These are phyloP conservation scores for Channa striata DNA, from an alignment of 2,797 vertebrate genomes.

Conservation along the genomic window DNA sequence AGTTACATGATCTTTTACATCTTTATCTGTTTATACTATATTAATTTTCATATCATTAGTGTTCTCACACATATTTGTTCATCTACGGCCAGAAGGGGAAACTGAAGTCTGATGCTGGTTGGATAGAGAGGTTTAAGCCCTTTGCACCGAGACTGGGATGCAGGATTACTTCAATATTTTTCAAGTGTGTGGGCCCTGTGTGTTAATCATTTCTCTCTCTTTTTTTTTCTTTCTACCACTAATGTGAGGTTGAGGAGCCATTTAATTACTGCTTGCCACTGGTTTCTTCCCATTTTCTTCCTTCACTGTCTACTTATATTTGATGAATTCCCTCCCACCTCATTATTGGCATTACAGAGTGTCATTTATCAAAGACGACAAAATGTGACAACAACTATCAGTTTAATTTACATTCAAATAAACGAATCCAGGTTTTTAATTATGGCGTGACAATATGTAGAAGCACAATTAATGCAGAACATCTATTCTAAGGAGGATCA, in stretches of 20 bases:
- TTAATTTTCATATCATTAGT: slow-evolving; percentile 1
- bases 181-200: slow-evolving; percentile 40
- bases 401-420: slow-evolving; percentile 1
- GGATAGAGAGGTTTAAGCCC: slow-evolving; percentile 26
- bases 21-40: not conserved
- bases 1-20: not conserved
- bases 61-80: not conserved
- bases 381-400: slow-evolving; percentile 13
- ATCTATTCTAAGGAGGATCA: too few relatives aligned
- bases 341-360: slow-evolving; percentile 35
- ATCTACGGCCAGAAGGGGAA: too few relatives aligned
- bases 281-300: slow-evolving; percentile 41
- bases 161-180: slow-evolving; percentile 27
- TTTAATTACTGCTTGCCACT: slow-evolving; percentile 53
- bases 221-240: slow-evolving; percentile 28
- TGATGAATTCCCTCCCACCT: slow-evolving; percentile 18
- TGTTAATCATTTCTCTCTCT: slow-evolving; percentile 40
- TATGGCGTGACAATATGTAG: not conserved
- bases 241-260: slow-evolving; percentile 48
- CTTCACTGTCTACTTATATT: slow-evolving; percentile 29
- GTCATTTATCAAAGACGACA: slow-evolving; percentile 22
- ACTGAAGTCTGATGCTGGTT: slow-evolving; percentile 25
- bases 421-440: not conserved
- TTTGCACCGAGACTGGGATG: slow-evolving; percentile 16
- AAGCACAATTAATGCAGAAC: too few relatives aligned